Evolutionary conservation across 2,888 invertebrate genomes (phyloP).

Genomic region (Drosophila austrosaltans): DNA sequence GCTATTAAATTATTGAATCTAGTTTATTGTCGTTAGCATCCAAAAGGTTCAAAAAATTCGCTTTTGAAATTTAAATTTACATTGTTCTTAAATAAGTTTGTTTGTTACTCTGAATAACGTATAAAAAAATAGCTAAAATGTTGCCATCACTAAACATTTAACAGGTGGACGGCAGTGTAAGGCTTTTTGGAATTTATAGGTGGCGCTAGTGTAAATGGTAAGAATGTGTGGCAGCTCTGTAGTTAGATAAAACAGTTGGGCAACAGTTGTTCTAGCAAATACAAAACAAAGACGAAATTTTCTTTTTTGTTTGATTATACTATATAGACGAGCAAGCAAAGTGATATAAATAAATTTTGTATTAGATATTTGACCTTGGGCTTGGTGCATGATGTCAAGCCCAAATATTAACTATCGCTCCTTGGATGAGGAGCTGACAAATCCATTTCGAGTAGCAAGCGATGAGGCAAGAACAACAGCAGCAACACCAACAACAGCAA

Average conservation of each 20-base stretch:
- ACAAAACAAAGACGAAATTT: conserved; percentile 63
- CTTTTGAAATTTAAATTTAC: neutral
- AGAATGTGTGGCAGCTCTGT: neutral
- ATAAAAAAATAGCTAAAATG: neutral
- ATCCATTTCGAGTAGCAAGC: conserved; percentile 57
- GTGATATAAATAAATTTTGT: conserved; percentile 69
- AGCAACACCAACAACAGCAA: conserved; percentile 42
- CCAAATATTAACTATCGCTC: conserved; percentile 81
- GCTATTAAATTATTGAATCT: neutral
- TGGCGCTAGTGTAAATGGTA: neutral
- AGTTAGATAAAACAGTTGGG: conserved; percentile 14
- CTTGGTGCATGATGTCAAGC: conserved; percentile 78
- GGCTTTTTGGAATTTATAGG: neutral
- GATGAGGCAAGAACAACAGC: conserved; percentile 32
- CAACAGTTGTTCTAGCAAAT: conserved; percentile 15
- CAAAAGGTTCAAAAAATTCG: neutral
- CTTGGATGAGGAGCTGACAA: conserved; percentile 78
- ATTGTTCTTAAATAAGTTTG: neutral
- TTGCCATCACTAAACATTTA: neutral
- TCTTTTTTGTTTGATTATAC: conserved; percentile 65
- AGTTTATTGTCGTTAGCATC: neutral
- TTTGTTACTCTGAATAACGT: neutral
- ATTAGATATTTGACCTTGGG: conserved; percentile 63
- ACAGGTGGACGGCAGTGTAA: no score
- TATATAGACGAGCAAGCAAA: conserved; percentile 57